Conservation (phyloP, 1,140 invertebrate species). For the Apis laboriosa region DNA sequence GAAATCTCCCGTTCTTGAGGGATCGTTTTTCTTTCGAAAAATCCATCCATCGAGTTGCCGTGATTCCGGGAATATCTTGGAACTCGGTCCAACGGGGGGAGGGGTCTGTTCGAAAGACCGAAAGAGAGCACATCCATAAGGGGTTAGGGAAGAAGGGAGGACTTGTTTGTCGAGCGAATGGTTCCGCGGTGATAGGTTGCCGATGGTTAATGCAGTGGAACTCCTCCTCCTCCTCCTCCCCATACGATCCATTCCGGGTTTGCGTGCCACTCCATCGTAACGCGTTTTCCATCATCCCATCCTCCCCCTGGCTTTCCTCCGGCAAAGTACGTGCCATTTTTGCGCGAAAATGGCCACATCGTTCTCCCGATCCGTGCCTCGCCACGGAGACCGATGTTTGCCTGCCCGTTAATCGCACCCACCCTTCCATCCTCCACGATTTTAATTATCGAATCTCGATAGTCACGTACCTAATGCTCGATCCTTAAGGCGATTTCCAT, state of each 20-base stretch:
- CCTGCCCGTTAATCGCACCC: constrained; percentile 57
- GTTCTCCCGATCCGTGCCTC: constrained; percentile 53
- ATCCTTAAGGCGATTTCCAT: neutral
- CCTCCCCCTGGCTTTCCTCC: constrained; percentile 19
- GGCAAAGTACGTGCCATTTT: constrained; percentile 61
- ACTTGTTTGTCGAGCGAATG: constrained; percentile 69
- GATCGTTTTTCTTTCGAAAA: too few relatives aligned
- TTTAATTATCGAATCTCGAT: constrained; percentile 35
- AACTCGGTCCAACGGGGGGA: neutral
- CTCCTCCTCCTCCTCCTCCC: constrained; percentile 34
- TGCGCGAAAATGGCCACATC: constrained; percentile 58
- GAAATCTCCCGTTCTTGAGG: too few relatives aligned
- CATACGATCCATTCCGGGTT: constrained; percentile 66
- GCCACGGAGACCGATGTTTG: constrained; percentile 51
- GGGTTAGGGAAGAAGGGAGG: neutral
- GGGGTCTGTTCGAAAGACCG: constrained; percentile 13
- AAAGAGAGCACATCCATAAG: neutral
- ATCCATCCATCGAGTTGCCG: too few relatives aligned
- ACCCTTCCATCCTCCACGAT: constrained; percentile 40
- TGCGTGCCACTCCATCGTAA: constrained; percentile 71
- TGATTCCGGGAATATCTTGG: too few relatives aligned
- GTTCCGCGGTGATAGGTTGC: constrained; percentile 59
- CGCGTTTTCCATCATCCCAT: constrained; percentile 69
- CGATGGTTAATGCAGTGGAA: constrained; percentile 69
- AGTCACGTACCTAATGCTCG: neutral